Evolutionary conservation across 2,797 vertebrate genomes (phyloP).

Genomic region (Melanotaenia parkinsoni): DNA sequence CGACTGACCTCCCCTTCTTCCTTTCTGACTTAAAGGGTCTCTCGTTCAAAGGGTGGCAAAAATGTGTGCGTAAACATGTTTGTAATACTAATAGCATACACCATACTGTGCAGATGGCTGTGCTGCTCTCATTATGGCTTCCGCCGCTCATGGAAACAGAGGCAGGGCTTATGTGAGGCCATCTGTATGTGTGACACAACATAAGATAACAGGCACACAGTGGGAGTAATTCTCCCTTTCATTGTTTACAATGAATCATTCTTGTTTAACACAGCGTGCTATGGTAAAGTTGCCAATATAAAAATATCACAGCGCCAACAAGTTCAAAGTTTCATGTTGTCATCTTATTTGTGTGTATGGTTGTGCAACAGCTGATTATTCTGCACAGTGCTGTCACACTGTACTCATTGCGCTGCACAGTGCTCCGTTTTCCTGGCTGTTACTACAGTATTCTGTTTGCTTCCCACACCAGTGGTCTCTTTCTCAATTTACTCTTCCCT

Average conservation of each 20-base stretch:
- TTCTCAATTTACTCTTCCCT: slow-evolving; percentile 61
- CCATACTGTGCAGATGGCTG: slow-evolving; percentile 63
- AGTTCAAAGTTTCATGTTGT: neutral
- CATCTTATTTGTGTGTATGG: slow-evolving; percentile 28
- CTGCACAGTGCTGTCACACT: slow-evolving; percentile 21
- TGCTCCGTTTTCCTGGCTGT: slow-evolving; percentile 37
- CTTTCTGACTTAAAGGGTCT: slow-evolving; percentile 20
- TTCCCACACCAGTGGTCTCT: slow-evolving; percentile 30
- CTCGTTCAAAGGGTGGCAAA: slow-evolving; percentile 19
- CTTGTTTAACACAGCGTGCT: slow-evolving; percentile 17
- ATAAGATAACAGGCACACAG: slow-evolving; percentile 49
- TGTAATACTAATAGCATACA: slow-evolving; percentile 56
- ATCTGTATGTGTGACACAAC: slow-evolving; percentile 63
- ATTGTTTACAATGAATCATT: slow-evolving; percentile 41
- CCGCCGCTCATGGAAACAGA: slow-evolving; percentile 47
- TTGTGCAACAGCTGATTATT: slow-evolving; percentile 54
- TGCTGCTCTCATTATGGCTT: slow-evolving; percentile 65
- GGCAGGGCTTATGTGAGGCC: slow-evolving; percentile 55
- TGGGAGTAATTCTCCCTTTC: slow-evolving; percentile 35
- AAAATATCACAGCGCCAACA: slow-evolving; percentile 7
- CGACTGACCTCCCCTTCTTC: slow-evolving; percentile 32
- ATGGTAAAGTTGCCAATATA: slow-evolving; percentile 8
- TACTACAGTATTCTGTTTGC: slow-evolving; percentile 47
- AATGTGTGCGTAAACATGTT: slow-evolving; percentile 31
- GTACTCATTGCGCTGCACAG: slow-evolving; percentile 12